These are phyloP conservation scores for Macaria notata DNA, from an alignment of 2,888 invertebrate genomes.

Conservation along the genomic window DNA sequence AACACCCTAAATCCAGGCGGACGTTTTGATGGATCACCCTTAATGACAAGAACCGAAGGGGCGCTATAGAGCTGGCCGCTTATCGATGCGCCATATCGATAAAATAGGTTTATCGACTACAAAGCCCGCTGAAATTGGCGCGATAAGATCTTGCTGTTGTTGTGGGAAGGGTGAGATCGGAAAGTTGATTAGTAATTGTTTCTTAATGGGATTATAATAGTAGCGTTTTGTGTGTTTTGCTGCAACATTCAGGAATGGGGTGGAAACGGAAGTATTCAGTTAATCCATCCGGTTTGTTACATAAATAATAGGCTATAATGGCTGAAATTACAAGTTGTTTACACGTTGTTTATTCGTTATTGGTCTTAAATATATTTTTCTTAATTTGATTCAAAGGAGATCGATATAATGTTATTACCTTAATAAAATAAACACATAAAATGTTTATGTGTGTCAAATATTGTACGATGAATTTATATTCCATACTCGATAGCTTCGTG, in stretches of 20 bases:
- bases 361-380: no score
- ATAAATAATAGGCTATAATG: no score
- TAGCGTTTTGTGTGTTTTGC: conserved; percentile 16
- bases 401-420: no score
- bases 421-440: no score
- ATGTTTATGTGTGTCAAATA: no score
- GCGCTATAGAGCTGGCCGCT: conserved; percentile 51
- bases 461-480: no score
- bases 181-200: conserved; percentile 40
- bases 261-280: no score
- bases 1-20: conserved; percentile 78
- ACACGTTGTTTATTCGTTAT: no score
- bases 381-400: no score
- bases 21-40: conserved; percentile 82
- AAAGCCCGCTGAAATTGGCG: conserved; percentile 48
- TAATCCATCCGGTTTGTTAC: no score
- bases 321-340: no score
- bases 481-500: conserved; percentile 26
- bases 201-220: conserved; percentile 29
- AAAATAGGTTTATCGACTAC: conserved; percentile 41
- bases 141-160: conserved; percentile 51
- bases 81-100: conserved; percentile 39
- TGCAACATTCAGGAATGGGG: conserved; percentile 8
- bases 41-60: conserved; percentile 80
- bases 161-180: conserved; percentile 35